These are phyloP conservation scores for Butorides virescens DNA, from an alignment of 2,113 vertebrate species.

Conservation along the genomic window DNA sequence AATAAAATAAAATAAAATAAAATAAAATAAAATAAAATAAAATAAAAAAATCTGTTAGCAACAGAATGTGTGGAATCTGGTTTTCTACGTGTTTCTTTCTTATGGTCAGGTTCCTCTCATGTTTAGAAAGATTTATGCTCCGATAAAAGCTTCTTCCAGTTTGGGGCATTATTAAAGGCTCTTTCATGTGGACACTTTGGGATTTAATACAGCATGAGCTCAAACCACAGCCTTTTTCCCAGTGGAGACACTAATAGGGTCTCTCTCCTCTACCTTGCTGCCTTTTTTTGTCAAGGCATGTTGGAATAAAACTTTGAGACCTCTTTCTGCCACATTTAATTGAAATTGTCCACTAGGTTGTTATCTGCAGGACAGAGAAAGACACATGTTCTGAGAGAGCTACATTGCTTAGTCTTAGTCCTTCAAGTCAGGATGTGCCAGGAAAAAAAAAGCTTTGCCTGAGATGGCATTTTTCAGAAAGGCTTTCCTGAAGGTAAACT, in stretches of 20 bases:
- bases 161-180: not conserved
- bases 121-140: not conserved
- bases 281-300: not conserved
- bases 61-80: not conserved
- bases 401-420: not conserved
- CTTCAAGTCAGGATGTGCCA: not conserved
- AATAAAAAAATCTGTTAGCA: not conserved
- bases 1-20: not conserved
- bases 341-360: not conserved
- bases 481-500: not conserved
- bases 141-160: not conserved
- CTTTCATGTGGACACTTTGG: not conserved
- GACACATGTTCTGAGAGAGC: not conserved
- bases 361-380: not conserved
- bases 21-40: not conserved
- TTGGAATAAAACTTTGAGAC: not conserved
- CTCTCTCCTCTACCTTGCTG: not conserved
- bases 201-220: not conserved
- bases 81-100: not conserved
- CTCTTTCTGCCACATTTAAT: not conserved
- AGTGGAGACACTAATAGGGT: not conserved
- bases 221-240: not conserved
- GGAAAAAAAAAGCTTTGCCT: not conserved
- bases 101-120: not conserved
- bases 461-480: not conserved